Percentiles rank a stretch among this genome's conserved stretches.
Conservation (phyloP, 1,140 invertebrate genomes). For the Colletes latitarsis region DNA sequence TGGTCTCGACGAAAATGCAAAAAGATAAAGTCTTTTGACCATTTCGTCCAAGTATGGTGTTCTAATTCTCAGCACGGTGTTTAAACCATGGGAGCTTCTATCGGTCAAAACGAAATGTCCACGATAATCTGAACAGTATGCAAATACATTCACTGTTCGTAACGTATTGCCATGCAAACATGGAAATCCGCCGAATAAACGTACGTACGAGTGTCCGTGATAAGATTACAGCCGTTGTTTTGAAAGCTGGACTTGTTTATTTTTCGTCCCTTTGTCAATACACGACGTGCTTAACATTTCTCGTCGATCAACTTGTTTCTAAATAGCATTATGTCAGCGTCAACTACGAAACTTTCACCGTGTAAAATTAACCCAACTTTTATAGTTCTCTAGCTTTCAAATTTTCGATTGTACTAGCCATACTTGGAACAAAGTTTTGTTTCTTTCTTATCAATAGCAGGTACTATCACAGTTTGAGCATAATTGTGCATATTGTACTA, state of each 20-base stretch:
- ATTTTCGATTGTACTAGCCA: no score
- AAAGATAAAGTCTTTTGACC: constrained; percentile 3
- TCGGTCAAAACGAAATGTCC: constrained; percentile 48
- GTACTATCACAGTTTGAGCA: background rate
- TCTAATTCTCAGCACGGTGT: constrained; percentile 16
- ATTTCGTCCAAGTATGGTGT: background rate
- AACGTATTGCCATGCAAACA: constrained; percentile 60
- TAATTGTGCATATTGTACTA: background rate
- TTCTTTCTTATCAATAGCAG: background rate
- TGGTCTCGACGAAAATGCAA: background rate
- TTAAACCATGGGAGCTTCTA: constrained; percentile 12
- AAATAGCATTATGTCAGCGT: background rate
- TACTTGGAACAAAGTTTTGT: no score
- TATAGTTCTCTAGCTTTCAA: no score
- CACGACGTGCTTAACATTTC: background rate
- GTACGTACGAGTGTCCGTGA: constrained; percentile 42
- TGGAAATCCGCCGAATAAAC: constrained; percentile 60
- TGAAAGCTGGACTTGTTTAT: constrained; percentile 60
- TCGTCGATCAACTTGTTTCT: background rate
- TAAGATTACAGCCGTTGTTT: constrained; percentile 62
- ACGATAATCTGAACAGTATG: constrained; percentile 58
- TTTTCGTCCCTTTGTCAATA: constrained; percentile 40
- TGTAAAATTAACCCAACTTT: background rate
- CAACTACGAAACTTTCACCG: background rate
- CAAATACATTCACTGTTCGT: constrained; percentile 55